Evolutionary conservation across 1,140 invertebrate genomes (phyloP).

Genomic region (Galendromus occidentalis): DNA sequence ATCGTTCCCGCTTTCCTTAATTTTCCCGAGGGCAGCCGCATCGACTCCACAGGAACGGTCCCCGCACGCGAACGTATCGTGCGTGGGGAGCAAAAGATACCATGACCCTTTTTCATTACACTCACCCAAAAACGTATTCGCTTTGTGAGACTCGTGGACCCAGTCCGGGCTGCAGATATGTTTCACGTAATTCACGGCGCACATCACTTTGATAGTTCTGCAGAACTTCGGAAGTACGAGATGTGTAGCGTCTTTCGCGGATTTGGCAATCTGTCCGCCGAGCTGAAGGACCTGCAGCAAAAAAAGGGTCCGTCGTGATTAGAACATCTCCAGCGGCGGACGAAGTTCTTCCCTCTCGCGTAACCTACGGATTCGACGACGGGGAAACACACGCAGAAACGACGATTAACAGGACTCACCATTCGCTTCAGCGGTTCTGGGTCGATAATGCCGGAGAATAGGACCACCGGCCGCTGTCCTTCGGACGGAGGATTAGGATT

Average conservation of each 20-base stretch:
- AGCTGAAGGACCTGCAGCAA: constrained; percentile 35
- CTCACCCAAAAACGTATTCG: constrained; percentile 48
- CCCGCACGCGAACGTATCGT: too few species aligned
- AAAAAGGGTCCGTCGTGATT: too few species aligned
- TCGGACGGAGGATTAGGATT: constrained; percentile 13
- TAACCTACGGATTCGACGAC: too few species aligned
- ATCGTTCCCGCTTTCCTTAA: too few species aligned
- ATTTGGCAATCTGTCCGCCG: constrained; percentile 47
- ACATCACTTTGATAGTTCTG: constrained; percentile 64
- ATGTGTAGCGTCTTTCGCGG: constrained; percentile 54
- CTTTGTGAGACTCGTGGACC: constrained; percentile 52
- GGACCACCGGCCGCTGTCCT: constrained; percentile 9
- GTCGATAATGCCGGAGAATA: constrained; percentile 14
- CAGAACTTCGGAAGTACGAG: constrained; percentile 52
- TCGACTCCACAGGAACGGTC: too few species aligned
- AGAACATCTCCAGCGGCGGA: too few species aligned
- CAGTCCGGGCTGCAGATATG: constrained; percentile 59
- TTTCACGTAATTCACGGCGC: constrained; percentile 49
- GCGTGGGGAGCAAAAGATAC: too few species aligned
- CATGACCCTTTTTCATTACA: too few species aligned
- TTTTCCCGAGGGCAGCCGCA: too few species aligned
- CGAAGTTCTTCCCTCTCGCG: too few species aligned
- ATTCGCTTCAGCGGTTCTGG: neutral
- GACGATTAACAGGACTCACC: neutral
- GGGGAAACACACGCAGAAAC: too few species aligned